Base-by-base conservation (phyloP, 2,113 vertebrate species). In the Corythornis madagascariensis region DNA sequence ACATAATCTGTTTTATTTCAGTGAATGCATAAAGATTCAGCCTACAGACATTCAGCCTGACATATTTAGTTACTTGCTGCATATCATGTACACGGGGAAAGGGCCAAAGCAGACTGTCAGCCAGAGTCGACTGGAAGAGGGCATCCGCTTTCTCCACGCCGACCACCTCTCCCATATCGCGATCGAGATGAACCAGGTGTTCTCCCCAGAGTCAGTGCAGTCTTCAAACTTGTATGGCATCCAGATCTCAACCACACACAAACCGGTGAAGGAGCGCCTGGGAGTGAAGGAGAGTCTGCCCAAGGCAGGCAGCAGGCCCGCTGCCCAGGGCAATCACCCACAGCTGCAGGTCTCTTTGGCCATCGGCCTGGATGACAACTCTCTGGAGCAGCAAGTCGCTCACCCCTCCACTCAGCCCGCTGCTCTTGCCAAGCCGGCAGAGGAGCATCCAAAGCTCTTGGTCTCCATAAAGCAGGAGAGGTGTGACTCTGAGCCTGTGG, bases 11-110 rank as follows among this genome's bases (percentile, higher is more conserved):
- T 94, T 92, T 96, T 97, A 57, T 97, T 97, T 95, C 96, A 99
- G 99, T 8, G 99, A 99, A 92, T 99, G 99, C 93, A 99, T 99
- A 96, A 99, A 99, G 98, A 99, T 99, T 95, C 99, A 99, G 95
- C 99, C 99, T 73, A 97, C 98, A 6, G 99, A 99, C 97, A 99
- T 99, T 96, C 99, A 99, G 92, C 99, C 99, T 1, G 99, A 99
- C 81, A 98, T 99, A 93, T 99, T 99, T 97, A 99, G 99, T 97
- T 99, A 99, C 96, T 97, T 99, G 97, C 96, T 99, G 64, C 99
- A 99, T 96, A 98, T 99, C 93, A 99, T 99, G 99, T 99, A 99
- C 96, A 99, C 99, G 0, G 99, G 99, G 45, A 98, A 98, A 86
- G 98, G 99, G 79, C 99, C 99, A 19, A 98, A 99, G 83, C 99